Percentiles rank a stretch among this genome's conserved stretches.
Evolutionary conservation across 2,797 vertebrate genomes (phyloP).

Genomic region (Loris lydekkerianus): DNA sequence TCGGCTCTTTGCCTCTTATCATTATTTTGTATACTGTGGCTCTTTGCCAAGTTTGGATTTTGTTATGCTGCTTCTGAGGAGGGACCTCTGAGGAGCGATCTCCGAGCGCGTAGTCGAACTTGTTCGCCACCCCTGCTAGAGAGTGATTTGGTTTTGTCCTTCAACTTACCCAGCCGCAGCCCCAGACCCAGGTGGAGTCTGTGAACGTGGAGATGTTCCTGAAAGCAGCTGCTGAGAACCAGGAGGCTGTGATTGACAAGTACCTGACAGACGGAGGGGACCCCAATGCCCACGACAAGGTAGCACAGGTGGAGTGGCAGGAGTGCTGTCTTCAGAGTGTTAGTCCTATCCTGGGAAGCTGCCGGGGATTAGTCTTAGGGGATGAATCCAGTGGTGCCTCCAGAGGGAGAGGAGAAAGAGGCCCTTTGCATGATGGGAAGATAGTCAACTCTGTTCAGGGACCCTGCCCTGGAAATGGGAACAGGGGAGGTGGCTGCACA

Average conservation of each 20-base stretch:
- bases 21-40: too few species aligned
- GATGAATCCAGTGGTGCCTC: rapidly evolving
- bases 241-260: constrained; percentile 90
- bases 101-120: too few species aligned
- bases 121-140: too few species aligned
- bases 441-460: not conserved
- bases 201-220: constrained; percentile 90
- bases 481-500: rapidly evolving
- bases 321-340: rapidly evolving
- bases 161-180: not conserved
- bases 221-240: constrained; percentile 90
- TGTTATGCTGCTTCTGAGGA: too few species aligned
- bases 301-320: constrained; percentile 61
- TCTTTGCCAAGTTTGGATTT: too few species aligned
- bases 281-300: constrained; percentile 90
- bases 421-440: rapidly evolving
- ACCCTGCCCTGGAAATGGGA: not conserved
- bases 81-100: too few species aligned
- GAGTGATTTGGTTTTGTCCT: not conserved
- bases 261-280: constrained; percentile 91
- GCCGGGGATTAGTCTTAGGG: not conserved
- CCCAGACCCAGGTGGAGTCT: constrained; percentile 83
- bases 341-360: not conserved
- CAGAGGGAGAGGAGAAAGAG: not conserved
- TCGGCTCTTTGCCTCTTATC: too few species aligned